These are phyloP conservation scores for Stegophylla sp. DNA, from an alignment of 2,888 invertebrate genomes.

Conservation along the genomic window DNA sequence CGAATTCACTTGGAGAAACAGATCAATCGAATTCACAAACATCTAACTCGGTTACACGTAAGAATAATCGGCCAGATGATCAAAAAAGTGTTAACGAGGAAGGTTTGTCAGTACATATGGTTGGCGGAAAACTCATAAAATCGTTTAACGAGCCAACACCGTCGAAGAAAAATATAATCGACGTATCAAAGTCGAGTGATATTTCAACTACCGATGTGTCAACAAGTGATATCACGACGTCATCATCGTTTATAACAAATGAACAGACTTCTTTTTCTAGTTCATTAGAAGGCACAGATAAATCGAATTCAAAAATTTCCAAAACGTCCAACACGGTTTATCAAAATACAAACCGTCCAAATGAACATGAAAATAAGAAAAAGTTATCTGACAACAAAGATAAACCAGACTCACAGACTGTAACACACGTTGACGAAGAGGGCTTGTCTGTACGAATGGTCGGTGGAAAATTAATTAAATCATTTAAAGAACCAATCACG, in stretches of 20 bases:
- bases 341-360: neutral
- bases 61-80: neutral
- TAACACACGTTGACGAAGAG: conserved; percentile 3
- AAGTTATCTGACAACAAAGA: neutral
- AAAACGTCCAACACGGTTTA: neutral
- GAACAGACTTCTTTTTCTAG: conserved; percentile 26
- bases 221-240: conserved; percentile 4
- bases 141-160: conserved; percentile 36
- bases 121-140: conserved; percentile 61
- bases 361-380: conserved; percentile 9
- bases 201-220: conserved; percentile 5
- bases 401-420: neutral
- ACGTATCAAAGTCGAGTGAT: neutral
- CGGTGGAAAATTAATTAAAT: conserved; percentile 57
- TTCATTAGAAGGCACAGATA: neutral
- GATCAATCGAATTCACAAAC: neutral
- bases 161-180: neutral
- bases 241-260: conserved; percentile 6
- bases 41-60: neutral
- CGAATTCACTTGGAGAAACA: conserved; percentile 4
- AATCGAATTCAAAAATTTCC: neutral
- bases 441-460: conserved; percentile 49
- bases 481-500: conserved; percentile 16
- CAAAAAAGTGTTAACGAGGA: no score
- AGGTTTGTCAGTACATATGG: conserved; percentile 58